A percentile compares a stretch with the other conserved stretches of the same genome.
Evolutionary conservation across 2,113 vertebrate species (phyloP).

Genomic region (Mormoops blainvillei): DNA sequence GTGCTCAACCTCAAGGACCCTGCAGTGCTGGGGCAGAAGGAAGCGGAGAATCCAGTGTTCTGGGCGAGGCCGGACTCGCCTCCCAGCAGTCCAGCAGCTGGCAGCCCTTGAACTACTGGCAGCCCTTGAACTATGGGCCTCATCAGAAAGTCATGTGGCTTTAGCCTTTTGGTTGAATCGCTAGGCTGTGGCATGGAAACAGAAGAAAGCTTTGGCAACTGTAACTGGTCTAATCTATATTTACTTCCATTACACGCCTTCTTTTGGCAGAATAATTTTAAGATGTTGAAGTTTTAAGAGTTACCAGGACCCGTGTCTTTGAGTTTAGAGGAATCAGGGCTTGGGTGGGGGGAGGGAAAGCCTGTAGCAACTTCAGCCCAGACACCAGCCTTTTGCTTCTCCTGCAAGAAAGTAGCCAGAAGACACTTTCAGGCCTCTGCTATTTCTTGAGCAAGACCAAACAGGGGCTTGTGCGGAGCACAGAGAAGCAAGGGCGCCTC

Average conservation of each 20-base stretch:
- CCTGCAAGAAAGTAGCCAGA: not conserved
- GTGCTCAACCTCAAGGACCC: no score
- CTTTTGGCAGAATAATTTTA: not conserved
- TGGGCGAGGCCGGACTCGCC: not conserved
- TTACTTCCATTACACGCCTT: not conserved
- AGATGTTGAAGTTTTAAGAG: constrained; percentile 3
- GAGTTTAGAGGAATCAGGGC: not conserved
- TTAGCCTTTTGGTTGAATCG: not conserved
- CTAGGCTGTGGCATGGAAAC: not conserved
- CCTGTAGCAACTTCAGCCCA: not conserved
- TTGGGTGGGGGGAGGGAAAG: not conserved
- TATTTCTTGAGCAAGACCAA: not conserved
- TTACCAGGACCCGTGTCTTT: not conserved
- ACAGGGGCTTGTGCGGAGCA: not conserved
- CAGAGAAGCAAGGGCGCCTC: not conserved
- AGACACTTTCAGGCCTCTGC: not conserved
- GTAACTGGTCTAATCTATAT: not conserved
- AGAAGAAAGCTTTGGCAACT: not conserved
- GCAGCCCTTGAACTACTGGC: not conserved
- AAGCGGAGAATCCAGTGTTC: not conserved
- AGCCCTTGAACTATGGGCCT: not conserved
- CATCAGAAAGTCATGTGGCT: not conserved
- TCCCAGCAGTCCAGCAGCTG: not conserved
- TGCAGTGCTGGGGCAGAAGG: no score
- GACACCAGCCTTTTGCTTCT: not conserved